These are phyloP conservation scores for Pelecanus crispus DNA, from an alignment of 2,113 vertebrate species.

Conservation along the genomic window DNA sequence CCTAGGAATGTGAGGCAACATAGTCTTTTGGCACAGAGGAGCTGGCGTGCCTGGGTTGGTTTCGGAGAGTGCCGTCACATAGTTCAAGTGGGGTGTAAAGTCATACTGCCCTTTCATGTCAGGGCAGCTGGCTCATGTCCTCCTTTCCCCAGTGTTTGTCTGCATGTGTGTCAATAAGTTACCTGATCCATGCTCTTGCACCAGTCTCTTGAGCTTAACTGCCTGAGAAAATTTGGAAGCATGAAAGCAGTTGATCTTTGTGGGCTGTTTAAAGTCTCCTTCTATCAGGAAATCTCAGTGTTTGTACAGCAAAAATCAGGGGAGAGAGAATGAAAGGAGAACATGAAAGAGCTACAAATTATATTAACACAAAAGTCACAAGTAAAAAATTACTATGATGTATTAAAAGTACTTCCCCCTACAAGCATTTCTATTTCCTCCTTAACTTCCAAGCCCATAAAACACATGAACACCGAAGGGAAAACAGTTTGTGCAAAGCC, in stretches of 20 bases:
- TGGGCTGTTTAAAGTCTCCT: neutral
- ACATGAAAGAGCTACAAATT: constrained; percentile 31
- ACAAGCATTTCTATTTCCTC: constrained; percentile 15
- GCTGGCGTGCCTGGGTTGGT: neutral
- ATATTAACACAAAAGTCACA: constrained; percentile 14
- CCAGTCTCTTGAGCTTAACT: constrained; percentile 29
- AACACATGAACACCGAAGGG: neutral
- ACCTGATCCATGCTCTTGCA: neutral
- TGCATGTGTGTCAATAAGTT: constrained; percentile 1
- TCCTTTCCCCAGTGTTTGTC: neutral
- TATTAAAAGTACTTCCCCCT: constrained; percentile 14
- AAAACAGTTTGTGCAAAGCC: neutral
- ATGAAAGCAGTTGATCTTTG: constrained; percentile 1
- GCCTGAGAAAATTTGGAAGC: constrained; percentile 28
- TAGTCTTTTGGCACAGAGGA: neutral
- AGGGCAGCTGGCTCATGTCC: constrained; percentile 9
- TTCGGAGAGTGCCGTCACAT: neutral
- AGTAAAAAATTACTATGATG: constrained; percentile 3
- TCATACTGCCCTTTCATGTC: constrained; percentile 12
- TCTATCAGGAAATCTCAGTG: constrained; percentile 8
- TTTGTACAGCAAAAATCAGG: constrained; percentile 19
- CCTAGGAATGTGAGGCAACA: neutral
- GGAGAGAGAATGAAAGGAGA: constrained; percentile 3
- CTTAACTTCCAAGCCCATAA: neutral
- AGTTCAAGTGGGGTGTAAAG: constrained; percentile 21